A percentile compares a stretch with the other conserved stretches of the same genome.
These are phyloP conservation scores for Geotrypetes seraphini DNA, from an alignment of 2,797 vertebrate genomes.

Conservation along the genomic window DNA sequence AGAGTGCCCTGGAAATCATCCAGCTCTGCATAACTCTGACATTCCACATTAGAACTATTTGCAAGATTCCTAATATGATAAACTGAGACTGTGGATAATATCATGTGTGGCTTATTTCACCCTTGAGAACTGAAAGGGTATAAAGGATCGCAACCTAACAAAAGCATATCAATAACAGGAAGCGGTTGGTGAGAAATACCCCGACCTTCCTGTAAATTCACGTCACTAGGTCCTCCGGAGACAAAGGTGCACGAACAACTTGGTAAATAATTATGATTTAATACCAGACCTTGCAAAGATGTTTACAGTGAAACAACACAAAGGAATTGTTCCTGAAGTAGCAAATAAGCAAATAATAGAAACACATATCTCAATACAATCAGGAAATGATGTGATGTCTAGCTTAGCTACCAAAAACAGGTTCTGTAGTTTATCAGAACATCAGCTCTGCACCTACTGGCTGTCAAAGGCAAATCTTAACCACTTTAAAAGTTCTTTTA, in stretches of 20 bases:
- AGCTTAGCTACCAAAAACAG: slow-evolving; percentile 58
- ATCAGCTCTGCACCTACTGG: slow-evolving; percentile 26
- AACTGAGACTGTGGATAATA: slow-evolving; percentile 36
- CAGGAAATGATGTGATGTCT: slow-evolving; percentile 74
- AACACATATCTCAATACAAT: slow-evolving; percentile 66
- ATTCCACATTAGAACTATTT: slow-evolving; percentile 19
- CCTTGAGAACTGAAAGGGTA: slow-evolving; percentile 79
- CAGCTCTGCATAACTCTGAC: slow-evolving; percentile 13
- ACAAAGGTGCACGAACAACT: slow-evolving; percentile 86
- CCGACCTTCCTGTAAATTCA: slow-evolving; percentile 89
- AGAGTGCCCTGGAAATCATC: slow-evolving; percentile 11
- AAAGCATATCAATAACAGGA: slow-evolving; percentile 98
- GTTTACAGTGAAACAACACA: slow-evolving; percentile 76
- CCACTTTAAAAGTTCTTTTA: slow-evolving; percentile 6
- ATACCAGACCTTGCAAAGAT: slow-evolving; percentile 71
- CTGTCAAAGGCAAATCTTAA: slow-evolving; percentile 4
- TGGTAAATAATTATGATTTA: slow-evolving; percentile 94
- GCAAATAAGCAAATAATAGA: slow-evolving; percentile 70
- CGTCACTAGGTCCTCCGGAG: slow-evolving; percentile 84
- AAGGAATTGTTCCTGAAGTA: slow-evolving; percentile 78
- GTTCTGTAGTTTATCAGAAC: slow-evolving; percentile 47
- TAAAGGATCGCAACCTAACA: slow-evolving; percentile 85
- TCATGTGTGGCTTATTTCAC: slow-evolving; percentile 68
- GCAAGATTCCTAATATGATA: slow-evolving; percentile 37
- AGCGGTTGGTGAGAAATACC: slow-evolving; percentile 98